A percentile compares a stretch with the other conserved stretches of the same genome.
phyloP scores from a whole-genome alignment of 2,113 vertebrate species.

The Antigone vipio region DNA sequence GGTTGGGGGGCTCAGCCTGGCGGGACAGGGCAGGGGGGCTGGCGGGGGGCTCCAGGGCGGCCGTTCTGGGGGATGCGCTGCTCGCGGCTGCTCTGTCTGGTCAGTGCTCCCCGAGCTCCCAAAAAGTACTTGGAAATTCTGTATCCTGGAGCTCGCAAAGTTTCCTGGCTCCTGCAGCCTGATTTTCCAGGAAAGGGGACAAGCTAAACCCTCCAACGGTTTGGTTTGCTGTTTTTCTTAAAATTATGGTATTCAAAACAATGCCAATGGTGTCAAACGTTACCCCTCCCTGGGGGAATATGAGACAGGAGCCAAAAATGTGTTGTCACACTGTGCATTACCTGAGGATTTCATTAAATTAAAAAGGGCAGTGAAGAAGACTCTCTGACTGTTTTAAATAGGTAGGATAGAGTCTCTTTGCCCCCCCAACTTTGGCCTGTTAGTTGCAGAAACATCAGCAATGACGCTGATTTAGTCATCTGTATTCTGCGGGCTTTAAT shows the following conservation, averaged over 20 bases:
- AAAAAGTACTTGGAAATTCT: conserved; percentile 7
- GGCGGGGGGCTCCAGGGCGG: accelerated
- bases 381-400: not conserved
- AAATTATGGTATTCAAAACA: not conserved
- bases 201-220: not conserved
- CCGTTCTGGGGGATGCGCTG: accelerated
- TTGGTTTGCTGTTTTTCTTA: not conserved
- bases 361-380: not conserved
- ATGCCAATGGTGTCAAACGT: not conserved
- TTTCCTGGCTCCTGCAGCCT: conserved; percentile 46
- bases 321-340: not conserved
- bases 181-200: conserved; percentile 54
- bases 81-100: not conserved
- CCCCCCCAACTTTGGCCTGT: not conserved
- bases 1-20: not conserved
- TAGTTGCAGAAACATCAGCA: conserved; percentile 16
- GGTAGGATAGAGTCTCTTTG: not conserved
- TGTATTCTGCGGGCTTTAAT: not conserved
- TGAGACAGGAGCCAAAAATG: not conserved
- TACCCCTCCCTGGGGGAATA: not conserved
- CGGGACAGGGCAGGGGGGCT: not conserved
- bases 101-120: not conserved
- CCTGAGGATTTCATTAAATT: not conserved
- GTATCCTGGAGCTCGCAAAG: not conserved
- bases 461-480: not conserved